Evolutionary conservation across 2,797 vertebrate genomes (phyloP).

Genomic region (Echiichthys vipera): DNA sequence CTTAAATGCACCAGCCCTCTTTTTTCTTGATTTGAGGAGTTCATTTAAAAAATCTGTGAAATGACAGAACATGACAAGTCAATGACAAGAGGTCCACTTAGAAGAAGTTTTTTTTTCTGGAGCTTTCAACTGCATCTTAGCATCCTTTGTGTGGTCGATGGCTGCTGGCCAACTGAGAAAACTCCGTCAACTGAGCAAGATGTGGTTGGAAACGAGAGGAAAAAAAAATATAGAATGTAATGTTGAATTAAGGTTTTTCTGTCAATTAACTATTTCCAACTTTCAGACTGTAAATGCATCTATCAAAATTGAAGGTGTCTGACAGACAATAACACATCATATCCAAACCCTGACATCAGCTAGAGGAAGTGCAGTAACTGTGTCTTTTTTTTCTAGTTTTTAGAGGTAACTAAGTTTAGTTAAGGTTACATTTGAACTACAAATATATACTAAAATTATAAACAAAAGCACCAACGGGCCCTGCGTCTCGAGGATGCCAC

Average conservation of each 20-base stretch:
- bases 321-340: not conserved
- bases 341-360: too few species aligned
- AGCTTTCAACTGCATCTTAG: not conserved
- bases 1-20: conserved; percentile 67
- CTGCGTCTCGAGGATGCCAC: not conserved
- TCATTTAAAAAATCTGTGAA: conserved; percentile 80
- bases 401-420: not conserved
- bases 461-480: not conserved
- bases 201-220: not conserved
- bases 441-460: not conserved
- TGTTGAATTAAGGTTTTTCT: too few species aligned
- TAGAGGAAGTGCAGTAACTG: too few species aligned
- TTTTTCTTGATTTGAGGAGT: conserved; percentile 78
- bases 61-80: not conserved
- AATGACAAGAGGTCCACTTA: not conserved
- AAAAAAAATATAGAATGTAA: not conserved
- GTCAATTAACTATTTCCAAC: too few species aligned
- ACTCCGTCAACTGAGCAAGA: not conserved
- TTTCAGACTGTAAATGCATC: not conserved
- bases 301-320: not conserved
- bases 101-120: not conserved
- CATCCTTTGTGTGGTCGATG: not conserved
- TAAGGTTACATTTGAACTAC: not conserved
- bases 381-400: too few species aligned
- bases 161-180: not conserved